Percentiles rank a stretch among this genome's conserved stretches.
Evolutionary conservation across 2,113 vertebrate species (phyloP).

Genomic region (Menidia beryllina): DNA sequence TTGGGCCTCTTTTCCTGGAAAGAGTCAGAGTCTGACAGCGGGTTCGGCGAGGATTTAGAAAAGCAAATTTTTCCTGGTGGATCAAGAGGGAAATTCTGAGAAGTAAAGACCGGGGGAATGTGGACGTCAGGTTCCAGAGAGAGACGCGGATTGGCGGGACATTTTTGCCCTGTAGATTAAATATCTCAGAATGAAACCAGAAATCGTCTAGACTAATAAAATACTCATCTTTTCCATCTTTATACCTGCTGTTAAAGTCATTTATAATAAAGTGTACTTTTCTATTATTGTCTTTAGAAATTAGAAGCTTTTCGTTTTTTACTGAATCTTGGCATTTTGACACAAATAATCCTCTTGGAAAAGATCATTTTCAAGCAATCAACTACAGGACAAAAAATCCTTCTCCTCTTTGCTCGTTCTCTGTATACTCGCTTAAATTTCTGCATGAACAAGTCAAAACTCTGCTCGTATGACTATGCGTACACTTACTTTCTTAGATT

Average conservation of each 20-base stretch:
- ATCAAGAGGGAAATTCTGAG: background rate
- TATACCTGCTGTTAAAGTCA: constrained; percentile 87
- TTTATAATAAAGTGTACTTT: constrained; percentile 85
- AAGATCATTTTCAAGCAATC: constrained; percentile 84
- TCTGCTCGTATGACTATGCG: too few species aligned
- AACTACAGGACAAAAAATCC: too few species aligned
- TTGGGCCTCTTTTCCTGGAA: constrained; percentile 1
- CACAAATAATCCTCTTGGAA: constrained; percentile 79
- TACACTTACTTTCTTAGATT: too few species aligned
- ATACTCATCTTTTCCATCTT: constrained; percentile 79
- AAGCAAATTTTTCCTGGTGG: background rate
- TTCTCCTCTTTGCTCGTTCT: too few species aligned
- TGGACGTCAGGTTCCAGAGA: background rate
- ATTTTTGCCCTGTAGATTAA: background rate
- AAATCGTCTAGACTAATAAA: constrained; percentile 68
- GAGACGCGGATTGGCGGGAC: background rate
- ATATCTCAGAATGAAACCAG: background rate
- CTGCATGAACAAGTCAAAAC: too few species aligned
- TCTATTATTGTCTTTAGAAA: constrained; percentile 85
- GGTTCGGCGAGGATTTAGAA: background rate
- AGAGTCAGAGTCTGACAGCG: constrained; percentile 12
- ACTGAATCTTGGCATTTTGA: constrained; percentile 84
- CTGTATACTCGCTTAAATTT: too few species aligned
- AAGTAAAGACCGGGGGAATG: background rate
- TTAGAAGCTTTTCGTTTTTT: constrained; percentile 80